Base-by-base conservation (phyloP, 2,888 invertebrate species). In the Phragmatobia fuliginosa region DNA sequence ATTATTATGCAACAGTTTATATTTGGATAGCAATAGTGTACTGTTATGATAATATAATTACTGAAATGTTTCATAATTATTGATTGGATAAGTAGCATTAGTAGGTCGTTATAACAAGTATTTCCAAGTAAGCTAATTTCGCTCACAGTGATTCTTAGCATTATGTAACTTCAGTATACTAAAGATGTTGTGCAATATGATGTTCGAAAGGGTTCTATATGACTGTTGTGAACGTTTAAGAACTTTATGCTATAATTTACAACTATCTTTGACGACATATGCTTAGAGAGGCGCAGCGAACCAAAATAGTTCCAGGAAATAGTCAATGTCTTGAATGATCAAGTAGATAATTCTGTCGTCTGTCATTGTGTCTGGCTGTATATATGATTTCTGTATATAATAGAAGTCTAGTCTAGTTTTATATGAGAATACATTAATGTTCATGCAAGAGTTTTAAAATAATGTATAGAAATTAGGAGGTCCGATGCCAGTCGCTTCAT, bases 31-130 rank as follows among this genome's bases (percentile, higher is more conserved):
- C 38, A n/a, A 25, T 41, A 41, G 58, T 38, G 58, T 67, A n/a
- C 10, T 16, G 1, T 32, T 28, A 38, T 28, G 32, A 41, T 32
- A 62, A 31, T 56, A 3, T n/a, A 56, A n/a, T 56, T 21, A 38
- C 16, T 38, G 18, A 32, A 58, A 32, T n/a, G 32, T n/a, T 56
- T 31, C 28, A 6, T 62, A 38, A 59, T 61, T 61, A 41, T 67
- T 63, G 41, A 45, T 63, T 60, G 25, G 28, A 52, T 28, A 62
- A 67, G 66, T 68, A 49, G 61, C 64, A 60, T 58, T 25, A 45
- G 68, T 68, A 45, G 49, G 36, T 58, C 32, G 32, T 10, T 21
- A 18, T 10, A 45, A 36, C 36, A 28, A 56, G 56, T 56, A 28
- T 56, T 56, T 62, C 25, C 60, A 32, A 45, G 59, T 66, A 62